These are phyloP conservation scores for Ptychobarbus kaznakovi DNA, from an alignment of 2,797 vertebrate genomes.

Conservation along the genomic window DNA sequence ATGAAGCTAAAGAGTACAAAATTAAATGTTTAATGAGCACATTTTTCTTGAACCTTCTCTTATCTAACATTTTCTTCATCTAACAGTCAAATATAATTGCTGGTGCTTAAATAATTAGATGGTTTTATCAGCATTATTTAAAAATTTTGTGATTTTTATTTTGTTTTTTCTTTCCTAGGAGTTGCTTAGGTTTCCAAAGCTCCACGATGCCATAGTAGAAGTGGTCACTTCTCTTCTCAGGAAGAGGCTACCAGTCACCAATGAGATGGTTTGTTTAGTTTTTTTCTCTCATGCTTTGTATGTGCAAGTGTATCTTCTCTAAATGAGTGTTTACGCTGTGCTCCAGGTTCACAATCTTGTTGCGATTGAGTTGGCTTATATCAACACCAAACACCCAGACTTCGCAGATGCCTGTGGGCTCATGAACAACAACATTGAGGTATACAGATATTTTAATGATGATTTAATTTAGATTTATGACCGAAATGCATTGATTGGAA, in stretches of 20 bases:
- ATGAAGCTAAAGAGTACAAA: not conserved
- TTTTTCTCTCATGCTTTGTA: not conserved
- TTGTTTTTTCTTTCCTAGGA: slow-evolving; percentile 77
- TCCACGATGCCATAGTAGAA: slow-evolving; percentile 98
- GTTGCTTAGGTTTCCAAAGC: slow-evolving; percentile 94
- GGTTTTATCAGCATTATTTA: not conserved
- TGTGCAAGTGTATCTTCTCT: not conserved
- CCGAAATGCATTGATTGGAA: not conserved
- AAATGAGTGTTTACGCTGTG: not conserved
- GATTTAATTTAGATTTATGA: not conserved
- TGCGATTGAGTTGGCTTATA: slow-evolving; percentile 97
- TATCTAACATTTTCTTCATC: not conserved
- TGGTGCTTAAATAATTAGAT: not conserved
- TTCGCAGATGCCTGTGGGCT: slow-evolving; percentile 97
- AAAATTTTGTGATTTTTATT: not conserved
- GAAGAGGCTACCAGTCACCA: slow-evolving; percentile 94
- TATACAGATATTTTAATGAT: slow-evolving; percentile 57
- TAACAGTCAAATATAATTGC: not conserved
- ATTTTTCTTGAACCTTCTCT: not conserved
- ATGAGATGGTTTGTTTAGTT: slow-evolving; percentile 88
- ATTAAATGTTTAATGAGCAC: not conserved
- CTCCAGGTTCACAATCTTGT: slow-evolving; percentile 97
- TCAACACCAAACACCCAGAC: slow-evolving; percentile 99
- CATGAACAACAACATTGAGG: slow-evolving; percentile 99
- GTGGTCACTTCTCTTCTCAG: slow-evolving; percentile 96